phyloP scores from a whole-genome alignment of 2,888 invertebrate genomes.

The Philereme vetulata region DNA sequence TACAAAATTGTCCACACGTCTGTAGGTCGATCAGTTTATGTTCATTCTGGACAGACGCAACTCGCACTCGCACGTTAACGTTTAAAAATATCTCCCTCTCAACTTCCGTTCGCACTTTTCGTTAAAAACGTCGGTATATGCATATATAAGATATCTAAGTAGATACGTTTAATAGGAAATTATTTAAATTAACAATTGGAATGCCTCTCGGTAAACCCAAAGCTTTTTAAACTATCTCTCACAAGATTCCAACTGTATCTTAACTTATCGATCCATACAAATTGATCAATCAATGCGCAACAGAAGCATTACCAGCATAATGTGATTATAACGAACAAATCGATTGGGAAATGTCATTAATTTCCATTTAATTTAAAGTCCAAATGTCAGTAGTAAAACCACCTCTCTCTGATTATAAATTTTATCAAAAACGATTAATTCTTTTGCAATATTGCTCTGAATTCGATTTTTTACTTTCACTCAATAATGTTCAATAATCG shows the following conservation, averaged over 20 bases:
- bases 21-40: no score
- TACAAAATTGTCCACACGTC: no score
- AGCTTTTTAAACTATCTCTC: not conserved
- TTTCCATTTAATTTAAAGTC: constrained; percentile 25
- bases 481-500: constrained; percentile 22
- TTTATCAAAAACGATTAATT: constrained; percentile 40
- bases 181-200: constrained; percentile 1
- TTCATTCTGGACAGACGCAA: no score
- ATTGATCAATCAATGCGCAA: constrained; percentile 28
- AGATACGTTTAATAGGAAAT: no score
- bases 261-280: constrained; percentile 18
- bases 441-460: constrained; percentile 50
- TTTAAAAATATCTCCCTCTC: no score
- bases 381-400: constrained; percentile 41
- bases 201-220: not conserved
- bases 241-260: constrained; percentile 22
- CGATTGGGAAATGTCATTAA: constrained; percentile 33
- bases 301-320: constrained; percentile 23
- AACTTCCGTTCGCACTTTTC: no score
- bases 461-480: constrained; percentile 51
- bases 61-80: no score
- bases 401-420: constrained; percentile 38
- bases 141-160: no score
- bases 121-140: no score
- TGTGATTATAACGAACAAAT: constrained; percentile 31